These are phyloP conservation scores for Pelobates cultripes DNA, from an alignment of 2,797 vertebrate species.

Conservation along the genomic window DNA sequence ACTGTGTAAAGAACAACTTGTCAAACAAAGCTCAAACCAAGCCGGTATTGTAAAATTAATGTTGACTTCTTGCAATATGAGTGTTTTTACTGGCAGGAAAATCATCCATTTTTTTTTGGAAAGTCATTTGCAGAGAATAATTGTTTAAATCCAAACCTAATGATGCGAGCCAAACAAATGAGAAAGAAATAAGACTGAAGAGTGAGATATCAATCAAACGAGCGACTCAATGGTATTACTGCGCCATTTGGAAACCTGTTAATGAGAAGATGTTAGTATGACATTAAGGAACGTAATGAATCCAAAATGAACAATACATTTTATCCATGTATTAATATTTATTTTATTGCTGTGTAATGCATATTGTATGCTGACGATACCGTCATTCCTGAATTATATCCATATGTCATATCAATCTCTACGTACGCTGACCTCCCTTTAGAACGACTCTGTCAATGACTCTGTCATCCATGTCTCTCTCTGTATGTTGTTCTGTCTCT, in stretches of 20 bases:
- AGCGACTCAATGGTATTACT: not conserved
- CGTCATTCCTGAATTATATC: too few species aligned
- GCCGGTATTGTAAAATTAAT: not conserved
- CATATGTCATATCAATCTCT: too few species aligned
- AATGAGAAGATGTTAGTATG: not conserved
- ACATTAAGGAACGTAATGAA: not conserved
- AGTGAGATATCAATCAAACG: conserved; percentile 1
- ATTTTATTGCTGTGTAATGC: too few species aligned
- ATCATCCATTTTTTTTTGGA: not conserved
- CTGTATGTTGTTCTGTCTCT: too few species aligned
- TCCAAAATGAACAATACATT: not conserved
- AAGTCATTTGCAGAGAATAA: conserved; percentile 10
- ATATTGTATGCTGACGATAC: too few species aligned
- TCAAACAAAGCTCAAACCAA: not conserved
- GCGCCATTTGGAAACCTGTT: not conserved
- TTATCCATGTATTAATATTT: too few species aligned
- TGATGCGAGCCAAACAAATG: conserved; percentile 5
- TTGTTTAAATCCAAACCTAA: conserved; percentile 16
- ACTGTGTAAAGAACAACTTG: not conserved
- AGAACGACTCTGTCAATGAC: too few species aligned
- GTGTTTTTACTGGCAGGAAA: not conserved
- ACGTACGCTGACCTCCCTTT: too few species aligned
- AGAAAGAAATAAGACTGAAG: not conserved
- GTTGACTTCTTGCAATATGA: conserved; percentile 13
- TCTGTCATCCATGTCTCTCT: too few species aligned